Base-by-base conservation (phyloP, 2,888 invertebrate species). In the Drosophila stalkeri region DNA sequence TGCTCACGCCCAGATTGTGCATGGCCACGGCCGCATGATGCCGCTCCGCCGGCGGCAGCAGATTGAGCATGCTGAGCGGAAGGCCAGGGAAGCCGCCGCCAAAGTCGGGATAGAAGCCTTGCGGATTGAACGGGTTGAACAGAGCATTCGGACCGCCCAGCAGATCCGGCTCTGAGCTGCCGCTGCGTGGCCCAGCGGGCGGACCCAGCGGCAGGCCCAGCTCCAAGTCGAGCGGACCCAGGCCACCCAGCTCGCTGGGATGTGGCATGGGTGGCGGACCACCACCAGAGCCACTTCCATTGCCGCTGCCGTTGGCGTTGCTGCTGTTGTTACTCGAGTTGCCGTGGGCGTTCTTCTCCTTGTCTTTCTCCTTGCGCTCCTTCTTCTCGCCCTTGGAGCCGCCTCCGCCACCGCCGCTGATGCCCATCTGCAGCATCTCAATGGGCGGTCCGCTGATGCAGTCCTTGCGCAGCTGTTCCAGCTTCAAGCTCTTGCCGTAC, bases 401-500 rank as follows among this genome's bases (percentile, higher is more conserved):
- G 35, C 82, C 67, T 20, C 85, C 80, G 23, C 85, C 80, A 35
- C 82, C 69, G 27, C 94, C 87, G n/a, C 94, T 94, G 39, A 95
- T 94, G 81, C 95, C 95, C 90, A 95, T 94, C 81, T 94, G 95
- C 54, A 96, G 93, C 66, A 96, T 94, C 92, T 97, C 97, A 62
- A 95, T 94, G 9, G 95, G 94, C 11, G 96, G 96, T 0, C 96
- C 96, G 64, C 96, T 97, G 92, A 97, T 97, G 93, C 97, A 97
- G 93, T 97, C 97, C 93, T 97, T 97, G 88, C 97, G 94, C 72
- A 98, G 94, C 92, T 97, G 97, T 90, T 98, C 98, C 74, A 98
- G 94, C 91, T 97, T 98, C 69, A 98, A 94, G 91, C 97, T 97
- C 93, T 98, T 98, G n/a, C 98, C 98, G 92, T 98, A 98, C 92